phyloP scores from a whole-genome alignment of 2,113 vertebrate species.

The Panthera tigris region DNA sequence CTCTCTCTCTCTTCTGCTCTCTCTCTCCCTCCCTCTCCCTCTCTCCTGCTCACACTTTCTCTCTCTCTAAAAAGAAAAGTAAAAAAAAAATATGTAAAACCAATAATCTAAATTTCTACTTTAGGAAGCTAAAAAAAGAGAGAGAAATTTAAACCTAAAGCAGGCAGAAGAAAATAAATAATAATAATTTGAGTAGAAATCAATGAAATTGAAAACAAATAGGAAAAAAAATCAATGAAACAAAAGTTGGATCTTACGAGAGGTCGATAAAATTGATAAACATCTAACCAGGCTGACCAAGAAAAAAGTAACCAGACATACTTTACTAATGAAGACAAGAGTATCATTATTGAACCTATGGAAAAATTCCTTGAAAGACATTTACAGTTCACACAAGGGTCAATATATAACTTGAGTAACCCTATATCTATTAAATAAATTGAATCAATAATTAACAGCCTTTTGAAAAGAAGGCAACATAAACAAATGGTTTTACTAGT shows the following conservation, averaged over 20 bases:
- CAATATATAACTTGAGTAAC: background rate
- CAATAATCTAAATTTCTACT: background rate
- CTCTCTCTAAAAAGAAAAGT: too few species aligned
- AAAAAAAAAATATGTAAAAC: background rate
- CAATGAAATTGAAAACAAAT: background rate
- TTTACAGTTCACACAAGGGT: background rate
- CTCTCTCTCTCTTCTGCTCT: too few species aligned
- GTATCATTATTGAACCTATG: background rate
- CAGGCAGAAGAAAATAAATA: background rate
- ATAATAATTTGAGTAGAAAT: background rate
- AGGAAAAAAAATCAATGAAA: background rate
- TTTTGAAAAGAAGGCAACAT: background rate
- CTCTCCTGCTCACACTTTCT: too few species aligned
- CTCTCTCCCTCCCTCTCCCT: too few species aligned
- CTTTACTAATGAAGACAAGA: background rate
- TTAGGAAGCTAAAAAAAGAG: background rate
- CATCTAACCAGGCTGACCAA: background rate
- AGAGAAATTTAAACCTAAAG: background rate
- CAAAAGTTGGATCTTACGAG: background rate
- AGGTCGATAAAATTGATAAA: background rate
- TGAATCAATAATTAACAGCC: background rate
- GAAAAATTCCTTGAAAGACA: background rate
- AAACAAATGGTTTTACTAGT: background rate
- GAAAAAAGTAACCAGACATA: background rate
- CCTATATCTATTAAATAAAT: background rate